A percentile compares a stretch with the other conserved stretches of the same genome.
Evolutionary conservation across 2,113 vertebrate genomes (phyloP).

Genomic region (Hystrix brachyura): DNA sequence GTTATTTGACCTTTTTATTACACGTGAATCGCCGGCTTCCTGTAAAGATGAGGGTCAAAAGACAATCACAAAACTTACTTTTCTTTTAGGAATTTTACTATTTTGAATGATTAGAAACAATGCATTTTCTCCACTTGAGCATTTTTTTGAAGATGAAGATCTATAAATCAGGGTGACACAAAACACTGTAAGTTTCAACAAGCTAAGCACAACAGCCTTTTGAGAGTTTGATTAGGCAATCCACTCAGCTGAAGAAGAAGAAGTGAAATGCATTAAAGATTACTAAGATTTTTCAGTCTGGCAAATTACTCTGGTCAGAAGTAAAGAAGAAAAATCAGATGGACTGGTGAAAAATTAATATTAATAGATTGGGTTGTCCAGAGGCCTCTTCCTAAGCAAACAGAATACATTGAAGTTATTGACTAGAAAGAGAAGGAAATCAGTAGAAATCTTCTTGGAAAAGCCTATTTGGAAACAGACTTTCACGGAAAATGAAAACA

Average conservation of each 20-base stretch:
- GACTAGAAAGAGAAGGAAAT: slow-evolving; percentile 21
- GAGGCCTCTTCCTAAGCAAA: slow-evolving; percentile 2
- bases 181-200: slow-evolving; percentile 33
- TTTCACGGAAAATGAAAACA: neutral
- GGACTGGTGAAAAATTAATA: slow-evolving; percentile 59
- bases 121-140: neutral
- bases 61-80: neutral
- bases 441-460: slow-evolving; percentile 31
- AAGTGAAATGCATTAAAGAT: slow-evolving; percentile 45
- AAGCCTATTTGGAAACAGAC: slow-evolving; percentile 13
- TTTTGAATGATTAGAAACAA: neutral
- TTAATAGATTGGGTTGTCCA: neutral
- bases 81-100: neutral
- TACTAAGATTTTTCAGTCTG: slow-evolving; percentile 23
- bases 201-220: neutral
- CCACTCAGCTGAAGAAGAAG: slow-evolving; percentile 23
- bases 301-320: slow-evolving; percentile 14
- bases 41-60: neutral
- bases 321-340: neutral
- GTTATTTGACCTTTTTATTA: neutral
- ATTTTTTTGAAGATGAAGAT: slow-evolving; percentile 22
- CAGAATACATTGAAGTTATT: slow-evolving; percentile 28
- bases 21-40: neutral
- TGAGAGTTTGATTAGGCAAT: slow-evolving; percentile 54
- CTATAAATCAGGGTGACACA: slow-evolving; percentile 9